A percentile compares a stretch with the other conserved stretches of the same genome.
These are phyloP conservation scores for Drosophila borborema DNA, from an alignment of 2,888 invertebrate species.

Conservation along the genomic window DNA sequence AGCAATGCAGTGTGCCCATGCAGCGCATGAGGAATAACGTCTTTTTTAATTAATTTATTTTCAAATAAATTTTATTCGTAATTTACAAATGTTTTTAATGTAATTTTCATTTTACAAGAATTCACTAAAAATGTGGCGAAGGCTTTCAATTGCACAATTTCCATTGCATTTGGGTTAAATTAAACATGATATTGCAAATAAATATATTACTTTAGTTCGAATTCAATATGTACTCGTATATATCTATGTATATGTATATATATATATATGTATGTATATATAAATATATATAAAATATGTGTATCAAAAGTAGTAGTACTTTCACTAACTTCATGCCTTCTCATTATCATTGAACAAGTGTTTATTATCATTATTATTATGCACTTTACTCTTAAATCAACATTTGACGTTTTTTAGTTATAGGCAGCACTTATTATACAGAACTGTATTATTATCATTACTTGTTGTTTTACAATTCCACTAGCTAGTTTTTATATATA, in stretches of 20 bases:
- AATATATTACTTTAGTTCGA: conserved; percentile 49
- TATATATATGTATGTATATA: conserved; percentile 1
- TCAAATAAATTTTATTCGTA: conserved; percentile 62
- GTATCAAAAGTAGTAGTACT: conserved; percentile 69
- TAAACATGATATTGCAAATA: conserved; percentile 64
- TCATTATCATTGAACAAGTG: conserved; percentile 48
- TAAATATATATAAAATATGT: conserved; percentile 51
- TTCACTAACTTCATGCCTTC: conserved; percentile 53
- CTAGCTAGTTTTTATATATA: conserved; percentile 53
- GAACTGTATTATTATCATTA: conserved; percentile 15
- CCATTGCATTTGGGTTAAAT: conserved; percentile 51
- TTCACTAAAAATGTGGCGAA: conserved; percentile 75
- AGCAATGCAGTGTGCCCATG: conserved; percentile 12
- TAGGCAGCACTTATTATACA: conserved; percentile 38
- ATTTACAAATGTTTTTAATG: conserved; percentile 61
- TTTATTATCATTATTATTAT: conserved; percentile 40
- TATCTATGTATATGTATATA: conserved; percentile 4
- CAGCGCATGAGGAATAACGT: background rate
- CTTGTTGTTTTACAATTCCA: conserved; percentile 58
- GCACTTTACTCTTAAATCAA: conserved; percentile 71
- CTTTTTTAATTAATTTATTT: background rate
- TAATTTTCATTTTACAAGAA: conserved; percentile 65
- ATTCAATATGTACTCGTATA: conserved; percentile 37
- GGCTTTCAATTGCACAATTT: conserved; percentile 67
- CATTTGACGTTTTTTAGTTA: conserved; percentile 44